Conservation (phyloP, 2,113 vertebrate species). For the Platichthys stellatus region DNA sequence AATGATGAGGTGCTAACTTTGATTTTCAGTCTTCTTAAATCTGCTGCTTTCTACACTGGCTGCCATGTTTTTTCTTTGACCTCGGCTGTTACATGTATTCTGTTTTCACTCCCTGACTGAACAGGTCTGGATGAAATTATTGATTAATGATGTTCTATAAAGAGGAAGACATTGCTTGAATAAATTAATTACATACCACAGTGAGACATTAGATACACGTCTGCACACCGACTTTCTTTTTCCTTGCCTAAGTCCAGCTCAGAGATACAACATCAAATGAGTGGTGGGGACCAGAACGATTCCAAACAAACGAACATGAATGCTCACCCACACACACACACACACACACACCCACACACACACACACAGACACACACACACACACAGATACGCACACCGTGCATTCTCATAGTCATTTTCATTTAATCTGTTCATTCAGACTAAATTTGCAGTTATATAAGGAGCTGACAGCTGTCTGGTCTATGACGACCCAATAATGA, state of each 20-base stretch:
- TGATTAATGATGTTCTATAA: not conserved
- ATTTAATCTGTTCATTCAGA: not conserved
- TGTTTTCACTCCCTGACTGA: not conserved
- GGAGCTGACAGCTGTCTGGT: constrained; percentile 2
- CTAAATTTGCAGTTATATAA: constrained; percentile 50
- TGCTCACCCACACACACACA: no score
- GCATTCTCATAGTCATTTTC: not conserved
- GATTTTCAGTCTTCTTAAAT: not conserved
- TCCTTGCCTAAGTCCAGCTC: not conserved
- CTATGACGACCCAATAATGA: no score
- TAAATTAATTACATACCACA: not conserved
- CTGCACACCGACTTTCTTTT: no score
- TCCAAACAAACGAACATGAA: no score
- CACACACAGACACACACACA: no score
- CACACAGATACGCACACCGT: not conserved
- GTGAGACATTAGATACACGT: not conserved
- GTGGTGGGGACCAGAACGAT: no score
- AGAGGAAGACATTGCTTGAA: not conserved
- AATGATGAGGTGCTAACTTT: not conserved
- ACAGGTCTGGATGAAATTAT: not conserved
- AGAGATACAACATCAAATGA: not conserved
- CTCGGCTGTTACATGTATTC: not conserved
- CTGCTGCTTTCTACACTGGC: not conserved
- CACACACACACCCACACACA: not conserved
- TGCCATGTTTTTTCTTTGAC: not conserved